Conservation (phyloP, 2,113 vertebrate species). For the Platysternon megacephalum region DNA sequence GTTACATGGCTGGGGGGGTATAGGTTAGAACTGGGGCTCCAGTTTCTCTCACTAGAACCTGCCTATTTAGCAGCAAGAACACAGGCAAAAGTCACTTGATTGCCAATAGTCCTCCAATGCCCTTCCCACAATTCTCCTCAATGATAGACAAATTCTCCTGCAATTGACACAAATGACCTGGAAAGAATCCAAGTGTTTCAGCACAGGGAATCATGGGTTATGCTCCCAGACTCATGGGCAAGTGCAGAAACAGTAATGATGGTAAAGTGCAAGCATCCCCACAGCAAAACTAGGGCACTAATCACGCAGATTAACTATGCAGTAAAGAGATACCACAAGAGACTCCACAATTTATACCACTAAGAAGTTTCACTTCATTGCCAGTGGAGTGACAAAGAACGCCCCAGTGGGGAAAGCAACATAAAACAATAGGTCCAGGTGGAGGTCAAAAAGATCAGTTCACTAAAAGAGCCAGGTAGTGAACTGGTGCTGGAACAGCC, state of each 20-base stretch:
- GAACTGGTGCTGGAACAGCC: neutral
- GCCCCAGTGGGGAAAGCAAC: neutral
- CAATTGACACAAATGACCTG: neutral
- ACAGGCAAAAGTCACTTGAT: no score
- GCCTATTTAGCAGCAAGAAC: neutral
- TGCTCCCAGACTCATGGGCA: neutral
- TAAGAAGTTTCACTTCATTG: neutral
- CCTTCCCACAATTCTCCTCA: no score
- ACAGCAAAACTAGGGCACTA: no score
- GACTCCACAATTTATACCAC: neutral
- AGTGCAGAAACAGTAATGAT: neutral
- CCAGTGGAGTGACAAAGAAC: neutral
- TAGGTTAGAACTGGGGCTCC: no score
- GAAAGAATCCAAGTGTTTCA: neutral
- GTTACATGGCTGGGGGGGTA: no score
- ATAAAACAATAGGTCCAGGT: neutral
- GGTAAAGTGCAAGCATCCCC: neutral
- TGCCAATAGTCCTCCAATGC: no score
- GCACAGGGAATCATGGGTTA: neutral
- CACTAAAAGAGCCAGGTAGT: neutral
- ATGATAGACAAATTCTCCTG: neutral
- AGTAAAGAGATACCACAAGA: neutral
- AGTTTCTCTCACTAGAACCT: neutral
- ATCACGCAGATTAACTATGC: neutral
- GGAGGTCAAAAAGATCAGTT: neutral